Base-by-base conservation (phyloP, 2,797 vertebrate genomes). In the Onychomys torridus region DNA sequence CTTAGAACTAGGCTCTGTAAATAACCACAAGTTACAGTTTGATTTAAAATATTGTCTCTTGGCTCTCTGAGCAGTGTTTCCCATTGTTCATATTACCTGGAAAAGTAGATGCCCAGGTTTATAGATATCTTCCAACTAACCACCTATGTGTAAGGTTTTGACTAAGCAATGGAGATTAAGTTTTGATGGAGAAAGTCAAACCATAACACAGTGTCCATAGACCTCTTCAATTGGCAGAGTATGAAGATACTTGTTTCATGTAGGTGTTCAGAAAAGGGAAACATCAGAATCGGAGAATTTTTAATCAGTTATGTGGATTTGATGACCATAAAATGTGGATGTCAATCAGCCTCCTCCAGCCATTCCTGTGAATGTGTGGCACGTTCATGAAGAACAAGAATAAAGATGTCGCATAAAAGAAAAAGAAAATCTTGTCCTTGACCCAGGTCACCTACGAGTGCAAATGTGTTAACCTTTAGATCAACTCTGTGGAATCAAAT, bases 401-500 rank as follows among this genome's bases (percentile, higher is more conserved):
- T 65, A 29, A 92, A 86, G 34, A 16, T n/a, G n/a, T 92, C 84
- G n/a, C 0, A 6, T 13, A 73, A 76, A 34, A 76, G 25, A 76
- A 46, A 76, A 43, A 76, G 21, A 75, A 13, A 17, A 67, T 17
- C 5, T 34, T 87, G 11, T 29, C 91, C 91, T 90, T 52, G 63
- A 59, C 95, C 49, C 78, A 69, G 92, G 97, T 95, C 7, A 65
- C n/a, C 71, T 93, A 10, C 0, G 95, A 92, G 69, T 82, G 76
- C 91, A 93, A 90, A 92, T 83, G 63, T 94, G 91, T 96, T 96
- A 93, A 93, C 67, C 81, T 97, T 86, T 90, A 85, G 89, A 92
- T 84, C 49, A 94, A 32, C 78, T 90, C n/a, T 90, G 92, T 77
- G 92, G 98, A 97, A 95, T 91, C 55, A 95, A 91, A 71, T 93